Conservation (phyloP, 2,888 invertebrate genomes). For the Cloeon dipterum region DNA sequence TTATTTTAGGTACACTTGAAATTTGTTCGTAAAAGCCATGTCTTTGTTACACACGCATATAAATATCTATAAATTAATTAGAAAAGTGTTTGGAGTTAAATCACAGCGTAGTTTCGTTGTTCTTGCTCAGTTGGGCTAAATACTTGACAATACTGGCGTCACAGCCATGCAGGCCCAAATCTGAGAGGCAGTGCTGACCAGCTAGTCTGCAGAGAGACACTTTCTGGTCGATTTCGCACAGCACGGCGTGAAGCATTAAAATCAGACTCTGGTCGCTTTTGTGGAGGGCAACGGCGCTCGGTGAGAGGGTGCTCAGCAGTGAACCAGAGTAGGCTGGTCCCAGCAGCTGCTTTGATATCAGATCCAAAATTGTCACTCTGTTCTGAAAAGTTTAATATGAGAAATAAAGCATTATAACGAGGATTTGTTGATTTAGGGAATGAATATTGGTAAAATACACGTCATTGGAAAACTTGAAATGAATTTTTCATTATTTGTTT, state of each 20-base stretch:
- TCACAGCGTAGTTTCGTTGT: too few relatives aligned
- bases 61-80: too few relatives aligned
- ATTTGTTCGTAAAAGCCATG: too few relatives aligned
- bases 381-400: too few relatives aligned
- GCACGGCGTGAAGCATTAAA: slow-evolving; percentile 10
- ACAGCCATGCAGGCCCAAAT: slow-evolving; percentile 7
- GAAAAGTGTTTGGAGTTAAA: too few relatives aligned
- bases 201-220: slow-evolving; percentile 9
- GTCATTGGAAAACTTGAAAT: too few relatives aligned
- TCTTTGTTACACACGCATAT: too few relatives aligned
- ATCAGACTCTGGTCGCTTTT: slow-evolving; percentile 10
- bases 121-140: slow-evolving; percentile 2
- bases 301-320: slow-evolving; percentile 7
- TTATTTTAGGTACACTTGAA: too few relatives aligned
- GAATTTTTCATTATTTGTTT: too few relatives aligned
- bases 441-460: too few relatives aligned
- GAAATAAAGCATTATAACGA: too few relatives aligned
- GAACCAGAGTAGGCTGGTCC: slow-evolving; percentile 12
- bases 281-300: slow-evolving; percentile 3
- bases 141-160: slow-evolving; percentile 9
- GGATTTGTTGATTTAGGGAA: too few relatives aligned
- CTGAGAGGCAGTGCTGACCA: slow-evolving; percentile 2
- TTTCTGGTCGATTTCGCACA: slow-evolving; percentile 10
- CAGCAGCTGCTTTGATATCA: slow-evolving; percentile 10
- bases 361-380: slow-evolving; percentile 11